Conservation (phyloP, 2,888 invertebrate genomes). For the Cryptocheilus praepositus region DNA sequence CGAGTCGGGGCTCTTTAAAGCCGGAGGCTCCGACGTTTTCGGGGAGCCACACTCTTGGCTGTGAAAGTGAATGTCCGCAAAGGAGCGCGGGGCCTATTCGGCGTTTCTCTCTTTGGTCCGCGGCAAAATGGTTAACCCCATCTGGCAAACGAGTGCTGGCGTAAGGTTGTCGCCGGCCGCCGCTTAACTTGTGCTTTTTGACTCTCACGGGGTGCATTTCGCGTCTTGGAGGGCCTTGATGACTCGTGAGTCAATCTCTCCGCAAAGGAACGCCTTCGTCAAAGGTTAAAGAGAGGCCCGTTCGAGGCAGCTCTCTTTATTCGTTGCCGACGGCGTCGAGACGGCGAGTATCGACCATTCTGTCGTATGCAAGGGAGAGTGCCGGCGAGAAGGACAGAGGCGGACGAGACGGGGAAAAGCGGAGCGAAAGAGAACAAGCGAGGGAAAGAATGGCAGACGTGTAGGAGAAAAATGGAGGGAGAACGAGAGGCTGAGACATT, state of each 20-base stretch:
- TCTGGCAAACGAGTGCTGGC: too few species aligned
- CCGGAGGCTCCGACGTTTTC: too few species aligned
- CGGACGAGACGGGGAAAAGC: neutral
- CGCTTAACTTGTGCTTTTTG: too few species aligned
- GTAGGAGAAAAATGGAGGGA: neutral
- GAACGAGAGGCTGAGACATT: neutral
- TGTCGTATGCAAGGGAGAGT: neutral
- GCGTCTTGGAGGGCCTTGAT: conserved; percentile 1
- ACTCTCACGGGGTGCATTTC: neutral
- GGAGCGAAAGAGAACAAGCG: neutral
- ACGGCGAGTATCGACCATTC: conserved; percentile 39
- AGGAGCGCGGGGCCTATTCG: too few species aligned
- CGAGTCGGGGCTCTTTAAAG: too few species aligned
- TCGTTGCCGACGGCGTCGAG: conserved; percentile 36
- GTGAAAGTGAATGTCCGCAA: too few species aligned
- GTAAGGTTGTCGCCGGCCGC: too few species aligned
- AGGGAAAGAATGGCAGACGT: neutral
- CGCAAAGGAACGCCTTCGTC: neutral
- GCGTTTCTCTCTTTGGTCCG: too few species aligned
- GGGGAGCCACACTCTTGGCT: too few species aligned
- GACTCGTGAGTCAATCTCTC: neutral
- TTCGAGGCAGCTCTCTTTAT: conserved; percentile 25
- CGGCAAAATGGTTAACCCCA: too few species aligned
- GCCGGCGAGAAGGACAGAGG: neutral
- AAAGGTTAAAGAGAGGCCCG: conserved; percentile 8